These are phyloP conservation scores for Philonicus albiceps DNA, from an alignment of 2,888 invertebrate genomes.

Conservation along the genomic window DNA sequence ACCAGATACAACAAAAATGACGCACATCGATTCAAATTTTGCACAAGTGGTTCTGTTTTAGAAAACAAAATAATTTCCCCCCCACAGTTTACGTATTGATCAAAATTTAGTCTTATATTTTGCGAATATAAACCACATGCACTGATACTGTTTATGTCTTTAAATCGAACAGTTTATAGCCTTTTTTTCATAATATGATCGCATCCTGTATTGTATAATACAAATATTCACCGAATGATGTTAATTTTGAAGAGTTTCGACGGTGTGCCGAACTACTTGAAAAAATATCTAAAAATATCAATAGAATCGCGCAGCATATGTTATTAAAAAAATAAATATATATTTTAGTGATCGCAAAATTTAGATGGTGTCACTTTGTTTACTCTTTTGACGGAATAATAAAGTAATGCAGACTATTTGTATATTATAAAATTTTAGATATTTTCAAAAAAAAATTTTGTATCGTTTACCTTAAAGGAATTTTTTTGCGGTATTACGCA, in stretches of 20 bases:
- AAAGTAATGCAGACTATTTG: background rate
- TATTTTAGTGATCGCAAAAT: background rate
- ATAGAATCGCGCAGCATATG: background rate
- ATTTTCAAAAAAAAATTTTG: background rate
- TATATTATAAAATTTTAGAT: background rate
- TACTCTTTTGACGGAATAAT: background rate
- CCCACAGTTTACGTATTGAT: background rate
- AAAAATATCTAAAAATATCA: background rate
- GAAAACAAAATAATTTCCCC: background rate
- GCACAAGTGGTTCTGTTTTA: background rate
- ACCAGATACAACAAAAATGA: background rate
- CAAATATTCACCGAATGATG: background rate
- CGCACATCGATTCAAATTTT: background rate
- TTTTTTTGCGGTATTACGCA: background rate
- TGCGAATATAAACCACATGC: background rate
- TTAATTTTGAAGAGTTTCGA: background rate
- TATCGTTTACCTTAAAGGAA: slow-evolving; percentile 6
- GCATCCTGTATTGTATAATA: background rate
- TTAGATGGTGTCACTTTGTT: background rate
- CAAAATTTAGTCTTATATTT: background rate
- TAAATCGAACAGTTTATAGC: background rate
- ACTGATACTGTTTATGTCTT: background rate
- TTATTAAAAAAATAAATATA: background rate
- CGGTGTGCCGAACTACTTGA: background rate
- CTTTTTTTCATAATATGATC: background rate